These are phyloP conservation scores for Drosophila nebulosa DNA, from an alignment of 1,140 invertebrate species.

Conservation along the genomic window DNA sequence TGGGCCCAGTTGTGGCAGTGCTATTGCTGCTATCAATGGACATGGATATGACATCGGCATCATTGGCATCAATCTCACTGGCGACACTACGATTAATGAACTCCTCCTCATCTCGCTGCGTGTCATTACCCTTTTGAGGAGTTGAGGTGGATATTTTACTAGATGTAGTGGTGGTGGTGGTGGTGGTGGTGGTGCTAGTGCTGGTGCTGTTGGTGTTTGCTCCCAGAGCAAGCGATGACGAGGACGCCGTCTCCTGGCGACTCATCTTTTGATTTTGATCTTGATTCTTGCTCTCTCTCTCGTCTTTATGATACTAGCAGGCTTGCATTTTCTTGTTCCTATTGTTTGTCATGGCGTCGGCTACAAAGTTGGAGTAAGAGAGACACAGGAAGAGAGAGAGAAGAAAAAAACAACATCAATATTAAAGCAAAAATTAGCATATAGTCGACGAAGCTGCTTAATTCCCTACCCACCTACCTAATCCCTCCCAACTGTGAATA, in stretches of 20 bases:
- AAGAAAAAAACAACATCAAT: conserved; percentile 13
- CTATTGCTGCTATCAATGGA: conserved; percentile 50
- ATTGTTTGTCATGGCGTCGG: conserved; percentile 44
- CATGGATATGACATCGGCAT: conserved; percentile 40
- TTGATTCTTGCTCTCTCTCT: conserved; percentile 2
- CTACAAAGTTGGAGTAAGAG: too few relatives aligned
- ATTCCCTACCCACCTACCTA: background rate
- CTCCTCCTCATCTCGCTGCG: conserved; percentile 27
- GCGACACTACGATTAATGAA: conserved; percentile 60
- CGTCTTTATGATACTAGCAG: conserved; percentile 34
- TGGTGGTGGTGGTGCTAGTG: conserved; percentile 13
- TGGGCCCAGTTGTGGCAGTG: conserved; percentile 18
- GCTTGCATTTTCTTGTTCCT: conserved; percentile 24
- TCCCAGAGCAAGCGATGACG: conserved; percentile 1
- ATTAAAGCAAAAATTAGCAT: conserved; percentile 58
- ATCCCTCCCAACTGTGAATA: conserved; percentile 47
- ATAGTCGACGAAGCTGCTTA: conserved; percentile 25
- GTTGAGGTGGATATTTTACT: conserved; percentile 74
- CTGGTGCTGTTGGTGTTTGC: conserved; percentile 3
- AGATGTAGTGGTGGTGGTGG: conserved; percentile 14
- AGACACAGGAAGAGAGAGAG: conserved; percentile 8
- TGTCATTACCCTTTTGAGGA: conserved; percentile 57
- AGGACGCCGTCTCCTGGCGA: conserved; percentile 47
- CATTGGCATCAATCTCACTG: conserved; percentile 53
- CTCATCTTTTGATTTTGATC: conserved; percentile 42